Conservation (phyloP, 2,888 invertebrate species). For the Lepas anatifera region DNA sequence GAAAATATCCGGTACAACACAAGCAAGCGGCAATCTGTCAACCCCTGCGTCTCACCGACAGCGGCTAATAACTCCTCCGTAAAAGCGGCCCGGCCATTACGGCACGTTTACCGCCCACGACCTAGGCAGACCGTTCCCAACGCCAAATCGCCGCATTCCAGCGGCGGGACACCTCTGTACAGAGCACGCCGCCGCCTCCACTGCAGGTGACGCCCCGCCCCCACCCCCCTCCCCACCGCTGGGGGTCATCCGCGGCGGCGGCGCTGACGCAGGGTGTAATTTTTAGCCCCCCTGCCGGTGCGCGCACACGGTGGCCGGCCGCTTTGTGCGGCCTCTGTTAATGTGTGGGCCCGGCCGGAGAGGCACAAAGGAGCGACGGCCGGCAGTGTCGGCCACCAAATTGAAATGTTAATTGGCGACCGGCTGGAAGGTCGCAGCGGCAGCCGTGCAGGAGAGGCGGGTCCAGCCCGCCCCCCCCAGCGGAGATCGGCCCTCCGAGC, state of each 20-base stretch:
- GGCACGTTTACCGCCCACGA: too few species aligned
- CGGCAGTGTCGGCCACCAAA: not conserved
- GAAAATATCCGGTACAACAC: too few species aligned
- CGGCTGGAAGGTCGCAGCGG: too few species aligned
- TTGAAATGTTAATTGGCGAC: constrained; percentile 6
- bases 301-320: not conserved
- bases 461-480: too few species aligned
- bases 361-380: not conserved
- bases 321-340: not conserved
- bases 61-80: too few species aligned
- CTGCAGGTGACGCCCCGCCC: not conserved
- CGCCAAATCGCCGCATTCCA: not conserved
- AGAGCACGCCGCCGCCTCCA: not conserved
- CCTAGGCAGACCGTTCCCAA: too few species aligned
- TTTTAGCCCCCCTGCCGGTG: not conserved
- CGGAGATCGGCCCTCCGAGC: too few species aligned
- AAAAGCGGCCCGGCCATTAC: too few species aligned
- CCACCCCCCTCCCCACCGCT: not conserved
- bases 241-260: not conserved
- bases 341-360: not conserved
- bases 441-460: too few species aligned
- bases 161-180: not conserved
- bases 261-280: constrained; percentile 4
- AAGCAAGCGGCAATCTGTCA: too few species aligned
- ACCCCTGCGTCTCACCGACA: too few species aligned